Evolutionary conservation across 2,888 invertebrate species (phyloP), one percentile per base, ranked within the genome.

Genomic region (Cheilosia urbana): DNA sequence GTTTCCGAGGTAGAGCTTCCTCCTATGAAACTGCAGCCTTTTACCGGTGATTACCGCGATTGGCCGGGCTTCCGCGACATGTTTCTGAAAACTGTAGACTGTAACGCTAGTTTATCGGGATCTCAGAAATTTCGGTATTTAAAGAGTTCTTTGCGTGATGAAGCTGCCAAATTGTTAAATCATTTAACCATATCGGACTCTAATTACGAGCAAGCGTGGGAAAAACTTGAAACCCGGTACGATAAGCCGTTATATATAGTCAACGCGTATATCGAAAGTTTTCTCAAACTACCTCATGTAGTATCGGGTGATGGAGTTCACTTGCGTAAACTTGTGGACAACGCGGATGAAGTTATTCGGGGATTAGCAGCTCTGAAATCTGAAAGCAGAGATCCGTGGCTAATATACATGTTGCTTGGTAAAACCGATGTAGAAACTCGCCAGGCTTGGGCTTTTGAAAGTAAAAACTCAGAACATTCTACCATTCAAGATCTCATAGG

Each of bases 141-240:
- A 27, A 27, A 27, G 27, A 27, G 27, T 27, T 27, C 5, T 6
- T 27, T 27, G 27, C 27, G 27, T 5, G 27, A 27, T 27, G 27
- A 27, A 27, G 5, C 27, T 27, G 27, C 27, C n/a, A n/a, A n/a
- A n/a, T n/a, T n/a, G n/a, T n/a, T n/a, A n/a, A n/a, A n/a, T n/a
- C n/a, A n/a, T n/a, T 27, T 27, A 27, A 27, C 27, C 27, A 27
- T 27, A 27, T 27, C 27, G 4, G 27, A 27, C 27, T 27, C 27
- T 27, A 27, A 27, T 6, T 27, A 27, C 27, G 27, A 27, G 27
- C 27, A 27, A 27, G 27, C 27, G 5, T 27, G 27, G 27, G 27
- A 6, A 5, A 71, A 71, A 58, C 34, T 71, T 6, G 69, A 71
- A 21, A 3, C 4, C 15, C 58, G 69, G 3, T 58, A 58, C n/a